A percentile compares a stretch with the other conserved stretches of the same genome.
Evolutionary conservation across 2,797 vertebrate species (phyloP).

Genomic region (Sphenopsis melanotis): DNA sequence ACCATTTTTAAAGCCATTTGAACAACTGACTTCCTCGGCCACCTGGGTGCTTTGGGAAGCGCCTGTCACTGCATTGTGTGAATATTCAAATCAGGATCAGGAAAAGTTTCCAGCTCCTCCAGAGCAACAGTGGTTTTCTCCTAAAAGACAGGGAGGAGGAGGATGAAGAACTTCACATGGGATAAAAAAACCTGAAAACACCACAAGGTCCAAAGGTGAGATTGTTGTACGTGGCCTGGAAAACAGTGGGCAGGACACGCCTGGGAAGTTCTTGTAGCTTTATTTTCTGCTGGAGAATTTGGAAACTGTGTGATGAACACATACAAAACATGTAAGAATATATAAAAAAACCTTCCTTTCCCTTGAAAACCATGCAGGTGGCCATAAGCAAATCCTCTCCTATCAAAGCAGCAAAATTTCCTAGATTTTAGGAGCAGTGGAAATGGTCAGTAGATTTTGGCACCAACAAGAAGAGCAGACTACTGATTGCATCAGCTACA

Average conservation of each 20-base stretch:
- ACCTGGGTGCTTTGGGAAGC: neutral
- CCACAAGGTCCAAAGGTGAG: neutral
- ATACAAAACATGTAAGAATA: neutral
- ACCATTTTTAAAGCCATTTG: neutral
- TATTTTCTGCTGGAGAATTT: neutral
- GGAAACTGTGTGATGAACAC: neutral
- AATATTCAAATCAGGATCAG: neutral
- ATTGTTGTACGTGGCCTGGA: accelerated
- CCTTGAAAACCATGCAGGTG: neutral
- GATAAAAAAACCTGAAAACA: too few species aligned
- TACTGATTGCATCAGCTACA: neutral
- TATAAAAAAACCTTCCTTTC: neutral
- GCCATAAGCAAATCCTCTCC: neutral
- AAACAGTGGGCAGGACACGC: accelerated
- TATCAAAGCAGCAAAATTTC: neutral
- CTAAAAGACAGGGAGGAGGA: neutral
- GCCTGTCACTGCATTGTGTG: neutral
- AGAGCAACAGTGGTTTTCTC: neutral
- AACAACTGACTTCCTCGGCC: accelerated
- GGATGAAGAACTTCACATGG: neutral
- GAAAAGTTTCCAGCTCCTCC: neutral
- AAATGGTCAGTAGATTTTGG: neutral
- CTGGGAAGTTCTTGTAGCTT: neutral
- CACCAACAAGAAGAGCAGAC: accelerated
- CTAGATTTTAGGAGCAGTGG: neutral